Base-by-base conservation (phyloP, 2,113 vertebrate species). In the Trachemys scripta region DNA sequence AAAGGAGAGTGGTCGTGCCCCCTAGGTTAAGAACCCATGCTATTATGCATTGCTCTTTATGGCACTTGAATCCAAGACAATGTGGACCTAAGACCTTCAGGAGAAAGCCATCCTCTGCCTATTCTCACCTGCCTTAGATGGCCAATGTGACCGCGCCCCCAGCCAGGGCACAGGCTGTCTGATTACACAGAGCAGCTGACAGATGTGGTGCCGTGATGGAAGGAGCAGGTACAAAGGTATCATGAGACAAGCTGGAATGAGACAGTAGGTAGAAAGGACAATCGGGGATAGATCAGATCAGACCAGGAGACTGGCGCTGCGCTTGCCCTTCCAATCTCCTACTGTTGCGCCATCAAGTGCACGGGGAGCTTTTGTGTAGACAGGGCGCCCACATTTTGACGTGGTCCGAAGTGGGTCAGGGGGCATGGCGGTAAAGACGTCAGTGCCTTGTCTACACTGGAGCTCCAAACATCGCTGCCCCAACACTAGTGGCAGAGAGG, bases 31-130 rank as follows among this genome's bases (percentile, higher is more conserved):
- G 42, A 45, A 20, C 0, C 0, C 56, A 1, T 13, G 4, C 0
- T 0, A 0, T 0, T 1, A 45, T 0, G 14, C 65, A 2, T 10
- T 0, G 5, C 47, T 3, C 13, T 54, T 9, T 85, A 88, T 59
- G 81, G 85, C 57, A 3, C 85, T n/a, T 22, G 57, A 14, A 82
- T 45, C 45, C 42, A 0, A 29, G 13, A 19, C 13, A 51, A 2
- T 69, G 59, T 38, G 89, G 50, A 19, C 10, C 2, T 57, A 38
- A 38, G 3, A 17, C 6, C 38, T 1, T 0, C 0, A 27, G 38
- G 78, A n/a, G 80, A 27, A n/a, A 75, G 38, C 25, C 72, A 45
- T 12, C 69, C 69, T 42, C 69, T 75, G 19, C 20, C n/a, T 75
- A 14, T 35, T 69, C 35, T 69, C 65, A 35, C 35, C 17, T 31